These are phyloP conservation scores for Eidolon helvum DNA, from an alignment of 2,113 vertebrate species.

Conservation along the genomic window DNA sequence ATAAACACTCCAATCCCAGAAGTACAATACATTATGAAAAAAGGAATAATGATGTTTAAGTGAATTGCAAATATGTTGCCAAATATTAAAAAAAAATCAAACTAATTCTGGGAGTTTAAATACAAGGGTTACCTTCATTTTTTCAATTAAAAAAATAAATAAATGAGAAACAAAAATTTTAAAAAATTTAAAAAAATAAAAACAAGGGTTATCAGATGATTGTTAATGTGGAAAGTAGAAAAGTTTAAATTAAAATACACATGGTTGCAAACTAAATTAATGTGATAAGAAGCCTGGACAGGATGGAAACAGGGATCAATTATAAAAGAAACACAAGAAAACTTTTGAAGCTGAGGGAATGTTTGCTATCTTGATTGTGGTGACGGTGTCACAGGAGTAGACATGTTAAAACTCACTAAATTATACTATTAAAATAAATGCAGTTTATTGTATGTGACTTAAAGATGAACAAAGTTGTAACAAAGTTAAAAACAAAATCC, in stretches of 20 bases:
- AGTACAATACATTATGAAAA: neutral
- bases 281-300: neutral
- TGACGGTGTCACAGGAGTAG: neutral
- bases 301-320: neutral
- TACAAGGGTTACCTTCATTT: neutral
- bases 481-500: neutral
- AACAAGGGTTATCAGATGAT: neutral
- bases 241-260: neutral
- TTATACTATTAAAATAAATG: neutral
- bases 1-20: neutral
- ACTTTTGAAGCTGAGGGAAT: neutral
- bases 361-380: neutral
- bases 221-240: neutral
- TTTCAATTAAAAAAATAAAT: no score
- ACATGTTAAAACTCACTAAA: neutral
- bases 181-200: neutral
- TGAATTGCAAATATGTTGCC: neutral
- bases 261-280: neutral
- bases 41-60: neutral
- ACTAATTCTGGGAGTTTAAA: neutral
- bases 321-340: neutral
- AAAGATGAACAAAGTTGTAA: neutral
- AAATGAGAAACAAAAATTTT: no score
- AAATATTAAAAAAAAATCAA: neutral
- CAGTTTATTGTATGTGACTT: neutral